These are phyloP conservation scores for Cossypha niveicapilla DNA, from an alignment of 2,797 vertebrate species.

Conservation along the genomic window DNA sequence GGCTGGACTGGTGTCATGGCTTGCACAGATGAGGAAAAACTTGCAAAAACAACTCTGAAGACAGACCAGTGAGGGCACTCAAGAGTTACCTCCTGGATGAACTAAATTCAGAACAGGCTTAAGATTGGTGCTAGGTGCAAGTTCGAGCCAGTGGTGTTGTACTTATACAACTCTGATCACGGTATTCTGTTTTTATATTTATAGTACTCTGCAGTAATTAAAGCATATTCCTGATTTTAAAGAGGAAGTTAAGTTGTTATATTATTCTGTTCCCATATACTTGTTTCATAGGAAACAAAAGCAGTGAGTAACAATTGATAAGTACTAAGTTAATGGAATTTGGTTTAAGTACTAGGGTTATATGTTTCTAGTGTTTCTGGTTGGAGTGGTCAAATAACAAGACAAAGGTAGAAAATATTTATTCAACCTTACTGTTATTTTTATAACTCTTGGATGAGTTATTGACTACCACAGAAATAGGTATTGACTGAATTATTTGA, in stretches of 20 bases:
- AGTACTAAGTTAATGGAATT: not conserved
- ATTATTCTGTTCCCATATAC: not conserved
- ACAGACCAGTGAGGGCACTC: not conserved
- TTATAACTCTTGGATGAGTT: not conserved
- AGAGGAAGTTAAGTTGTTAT: not conserved
- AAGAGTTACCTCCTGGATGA: not conserved
- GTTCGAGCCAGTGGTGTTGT: not conserved
- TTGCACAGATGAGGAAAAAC: not conserved
- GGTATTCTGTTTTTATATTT: not conserved
- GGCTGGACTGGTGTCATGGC: not conserved
- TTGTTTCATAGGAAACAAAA: not conserved
- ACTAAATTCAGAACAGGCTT: not conserved
- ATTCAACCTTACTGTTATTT: not conserved
- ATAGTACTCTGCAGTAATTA: not conserved
- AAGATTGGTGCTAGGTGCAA: not conserved
- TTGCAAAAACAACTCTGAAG: not conserved
- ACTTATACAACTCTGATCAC: not conserved
- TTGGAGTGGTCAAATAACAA: not conserved
- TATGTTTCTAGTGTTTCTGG: not conserved
- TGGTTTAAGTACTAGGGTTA: not conserved
- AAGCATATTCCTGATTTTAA: not conserved
- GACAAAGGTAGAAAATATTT: not conserved
- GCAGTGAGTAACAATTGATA: not conserved
- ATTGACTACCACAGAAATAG: not conserved
- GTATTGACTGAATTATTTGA: not conserved